Conservation (phyloP, 1,140 invertebrate genomes). For the Drosophila micromelanica region DNA sequence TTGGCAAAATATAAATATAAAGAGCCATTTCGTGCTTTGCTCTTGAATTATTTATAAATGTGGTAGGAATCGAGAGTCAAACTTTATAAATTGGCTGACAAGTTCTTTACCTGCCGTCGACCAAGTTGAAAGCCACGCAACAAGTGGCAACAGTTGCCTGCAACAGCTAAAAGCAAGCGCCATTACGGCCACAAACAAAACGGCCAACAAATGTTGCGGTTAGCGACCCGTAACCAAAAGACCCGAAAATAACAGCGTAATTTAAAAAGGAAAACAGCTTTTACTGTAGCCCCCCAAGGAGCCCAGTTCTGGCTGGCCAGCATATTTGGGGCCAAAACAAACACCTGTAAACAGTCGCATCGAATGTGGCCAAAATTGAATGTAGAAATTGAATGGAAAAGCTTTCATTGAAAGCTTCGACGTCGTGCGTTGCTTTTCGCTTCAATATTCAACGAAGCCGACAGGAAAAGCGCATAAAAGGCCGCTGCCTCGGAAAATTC, state of each 20-base stretch:
- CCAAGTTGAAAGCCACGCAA: constrained; percentile 37
- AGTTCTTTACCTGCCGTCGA: constrained; percentile 12
- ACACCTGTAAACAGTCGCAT: constrained; percentile 71
- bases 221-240: constrained; percentile 21
- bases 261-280: constrained; percentile 28
- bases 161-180: constrained; percentile 12
- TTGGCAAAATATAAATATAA: constrained; percentile 26
- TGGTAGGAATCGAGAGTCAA: constrained; percentile 20
- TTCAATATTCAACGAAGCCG: constrained; percentile 68
- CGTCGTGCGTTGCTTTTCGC: constrained; percentile 22
- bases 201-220: constrained; percentile 41
- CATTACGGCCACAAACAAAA: constrained; percentile 2
- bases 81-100: constrained; percentile 23
- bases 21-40: constrained; percentile 19
- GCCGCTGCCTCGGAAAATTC: constrained; percentile 54
- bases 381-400: constrained; percentile 27
- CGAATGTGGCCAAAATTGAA: constrained; percentile 56
- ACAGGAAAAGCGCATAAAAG: constrained; percentile 72
- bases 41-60: constrained; percentile 46
- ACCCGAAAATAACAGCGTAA: not conserved
- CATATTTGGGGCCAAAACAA: constrained; percentile 65
- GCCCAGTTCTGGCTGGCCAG: constrained; percentile 1
- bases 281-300: constrained; percentile 12
- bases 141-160: constrained; percentile 40
- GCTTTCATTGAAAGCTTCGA: constrained; percentile 52